A percentile compares a stretch with the other conserved stretches of the same genome.
phyloP scores from a whole-genome alignment of 2,888 invertebrate species.

The Lasioglossum figueresi region DNA sequence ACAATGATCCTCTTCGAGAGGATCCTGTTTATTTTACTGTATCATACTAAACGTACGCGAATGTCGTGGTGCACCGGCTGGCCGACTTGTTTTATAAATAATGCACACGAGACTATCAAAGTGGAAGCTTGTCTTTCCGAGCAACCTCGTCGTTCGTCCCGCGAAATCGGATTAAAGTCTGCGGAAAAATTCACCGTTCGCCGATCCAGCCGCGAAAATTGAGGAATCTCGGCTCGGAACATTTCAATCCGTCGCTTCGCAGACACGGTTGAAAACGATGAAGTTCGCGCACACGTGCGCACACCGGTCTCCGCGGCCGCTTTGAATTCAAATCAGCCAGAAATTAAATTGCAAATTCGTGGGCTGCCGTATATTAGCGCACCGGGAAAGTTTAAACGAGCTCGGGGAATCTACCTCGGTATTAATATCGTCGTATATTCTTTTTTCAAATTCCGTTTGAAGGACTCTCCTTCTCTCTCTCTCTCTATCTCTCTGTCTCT shows the following conservation, averaged over 20 bases:
- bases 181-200: neutral
- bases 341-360: conserved; percentile 51
- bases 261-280: neutral
- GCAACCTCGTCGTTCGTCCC: neutral
- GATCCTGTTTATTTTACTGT: neutral
- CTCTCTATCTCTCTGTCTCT: no score
- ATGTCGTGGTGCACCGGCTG: neutral
- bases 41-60: neutral
- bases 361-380: conserved; percentile 1
- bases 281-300: neutral
- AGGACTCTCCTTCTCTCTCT: neutral
- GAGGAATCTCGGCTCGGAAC: neutral
- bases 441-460: neutral
- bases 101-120: neutral
- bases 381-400: conserved; percentile 26
- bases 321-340: conserved; percentile 37
- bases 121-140: neutral
- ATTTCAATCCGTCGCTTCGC: neutral
- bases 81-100: neutral
- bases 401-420: neutral
- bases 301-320: neutral
- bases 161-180: conserved; percentile 16
- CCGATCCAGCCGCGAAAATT: neutral
- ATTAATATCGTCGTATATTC: conserved; percentile 15
- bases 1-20: no score